A percentile compares a stretch with the other conserved stretches of the same genome.
Conservation (phyloP, 2,797 vertebrate genomes). For the Aselliscus stoliczkanus region DNA sequence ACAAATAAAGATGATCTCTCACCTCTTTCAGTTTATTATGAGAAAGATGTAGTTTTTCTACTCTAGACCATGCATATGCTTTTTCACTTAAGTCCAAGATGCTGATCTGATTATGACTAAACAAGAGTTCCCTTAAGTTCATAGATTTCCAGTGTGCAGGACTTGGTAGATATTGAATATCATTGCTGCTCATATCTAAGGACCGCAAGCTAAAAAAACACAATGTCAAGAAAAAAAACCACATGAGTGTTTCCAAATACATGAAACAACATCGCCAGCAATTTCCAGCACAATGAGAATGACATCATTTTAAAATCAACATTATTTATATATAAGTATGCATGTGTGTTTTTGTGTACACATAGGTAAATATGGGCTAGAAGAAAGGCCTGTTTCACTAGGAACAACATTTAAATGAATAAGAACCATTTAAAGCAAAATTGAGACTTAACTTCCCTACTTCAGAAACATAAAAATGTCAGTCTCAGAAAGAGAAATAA, state of each 20-base stretch:
- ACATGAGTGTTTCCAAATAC: background rate
- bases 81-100: constrained; percentile 89
- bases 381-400: background rate
- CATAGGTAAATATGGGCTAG: background rate
- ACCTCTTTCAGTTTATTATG: constrained; percentile 94
- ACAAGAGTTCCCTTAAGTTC: constrained; percentile 93
- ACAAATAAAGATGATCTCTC: constrained; percentile 37
- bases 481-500: background rate
- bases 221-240: background rate
- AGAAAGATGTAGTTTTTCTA: constrained; percentile 94
- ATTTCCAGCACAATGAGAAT: background rate
- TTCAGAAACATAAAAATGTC: background rate
- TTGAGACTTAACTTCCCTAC: background rate
- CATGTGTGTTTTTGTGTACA: background rate
- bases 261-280: background rate
- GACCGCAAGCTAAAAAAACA: constrained; percentile 86
- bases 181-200: constrained; percentile 92
- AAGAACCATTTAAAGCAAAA: background rate
- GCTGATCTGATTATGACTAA: constrained; percentile 91
- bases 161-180: constrained; percentile 86
- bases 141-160: constrained; percentile 88
- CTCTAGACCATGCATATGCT: constrained; percentile 87
- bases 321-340: background rate
- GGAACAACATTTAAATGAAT: background rate
- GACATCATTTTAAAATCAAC: background rate